A percentile compares a stretch with the other conserved stretches of the same genome.
These are phyloP conservation scores for Eclectus roratus DNA, from an alignment of 2,113 vertebrate genomes.

Conservation along the genomic window DNA sequence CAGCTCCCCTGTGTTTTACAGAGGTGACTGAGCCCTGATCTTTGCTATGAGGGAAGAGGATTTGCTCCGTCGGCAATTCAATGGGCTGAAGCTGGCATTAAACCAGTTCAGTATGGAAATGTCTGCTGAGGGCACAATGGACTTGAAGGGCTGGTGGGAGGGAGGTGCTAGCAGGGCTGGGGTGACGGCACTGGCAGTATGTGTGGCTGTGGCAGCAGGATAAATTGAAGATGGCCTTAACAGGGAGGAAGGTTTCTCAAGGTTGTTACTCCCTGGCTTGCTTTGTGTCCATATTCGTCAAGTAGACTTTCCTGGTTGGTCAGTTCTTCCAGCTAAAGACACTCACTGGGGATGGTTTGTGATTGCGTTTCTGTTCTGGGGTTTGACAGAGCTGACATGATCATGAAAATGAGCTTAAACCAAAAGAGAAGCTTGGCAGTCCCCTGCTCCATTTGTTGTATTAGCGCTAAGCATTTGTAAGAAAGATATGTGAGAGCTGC, in stretches of 20 bases:
- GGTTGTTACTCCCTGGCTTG: not conserved
- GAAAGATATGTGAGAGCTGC: not conserved
- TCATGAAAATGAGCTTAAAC: not conserved
- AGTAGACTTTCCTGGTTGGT: not conserved
- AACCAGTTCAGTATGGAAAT: not conserved
- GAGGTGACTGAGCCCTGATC: not conserved
- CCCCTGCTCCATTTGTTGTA: not conserved
- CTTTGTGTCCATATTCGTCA: not conserved
- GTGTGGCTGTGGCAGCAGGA: not conserved
- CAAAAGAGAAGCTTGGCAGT: not conserved
- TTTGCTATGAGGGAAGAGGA: not conserved
- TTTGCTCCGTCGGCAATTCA: not conserved
- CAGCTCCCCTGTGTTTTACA: not conserved
- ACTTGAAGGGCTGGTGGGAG: not conserved
- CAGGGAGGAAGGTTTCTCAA: not conserved
- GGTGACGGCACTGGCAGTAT: not conserved
- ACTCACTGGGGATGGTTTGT: not conserved
- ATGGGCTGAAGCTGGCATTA: not conserved
- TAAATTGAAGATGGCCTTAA: not conserved
- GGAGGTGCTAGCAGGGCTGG: not conserved
- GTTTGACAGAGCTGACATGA: not conserved
- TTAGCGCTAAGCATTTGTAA: fast-evolving
- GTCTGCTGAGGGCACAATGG: not conserved
- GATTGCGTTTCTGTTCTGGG: not conserved
- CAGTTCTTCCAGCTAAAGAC: not conserved